Conservation (phyloP, 2,113 vertebrate genomes). For the Garra rufa region DNA sequence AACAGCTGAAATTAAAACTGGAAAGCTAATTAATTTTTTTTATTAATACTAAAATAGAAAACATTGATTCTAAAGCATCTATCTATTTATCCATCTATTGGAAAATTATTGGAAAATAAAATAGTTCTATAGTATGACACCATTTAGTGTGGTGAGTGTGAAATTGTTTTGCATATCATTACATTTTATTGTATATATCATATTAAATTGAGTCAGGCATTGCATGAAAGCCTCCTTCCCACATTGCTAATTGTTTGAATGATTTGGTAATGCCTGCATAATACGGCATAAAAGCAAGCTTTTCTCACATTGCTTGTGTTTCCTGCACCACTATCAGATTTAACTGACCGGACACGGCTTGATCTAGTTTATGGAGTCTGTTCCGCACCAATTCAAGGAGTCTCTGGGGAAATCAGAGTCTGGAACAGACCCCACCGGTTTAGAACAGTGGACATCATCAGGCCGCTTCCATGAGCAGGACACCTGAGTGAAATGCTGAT, state of each 20-base stretch:
- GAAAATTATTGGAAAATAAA: too few relatives aligned
- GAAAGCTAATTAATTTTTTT: too few relatives aligned
- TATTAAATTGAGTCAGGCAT: not conserved
- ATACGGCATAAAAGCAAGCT: not conserved
- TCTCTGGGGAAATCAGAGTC: constrained; percentile 21
- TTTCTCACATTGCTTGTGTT: not conserved
- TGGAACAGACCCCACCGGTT: not conserved
- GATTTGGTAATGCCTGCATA: not conserved
- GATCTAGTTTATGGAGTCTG: constrained; percentile 22
- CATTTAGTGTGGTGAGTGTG: not conserved
- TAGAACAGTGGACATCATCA: not conserved
- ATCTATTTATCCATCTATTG: too few relatives aligned
- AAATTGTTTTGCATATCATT: not conserved
- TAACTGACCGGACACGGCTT: constrained; percentile 1
- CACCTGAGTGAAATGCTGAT: not conserved
- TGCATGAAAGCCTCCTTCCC: not conserved
- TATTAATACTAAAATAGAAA: too few relatives aligned
- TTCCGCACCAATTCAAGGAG: constrained; percentile 12
- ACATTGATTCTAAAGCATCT: too few relatives aligned
- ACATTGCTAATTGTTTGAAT: not conserved
- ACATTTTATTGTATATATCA: not conserved
- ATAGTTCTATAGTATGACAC: not conserved
- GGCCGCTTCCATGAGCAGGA: not conserved
- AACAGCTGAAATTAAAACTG: too few relatives aligned
- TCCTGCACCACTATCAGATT: not conserved